Evolutionary conservation across 1,140 invertebrate species (phyloP).

Genomic region (Teleopsis dalmanni): DNA sequence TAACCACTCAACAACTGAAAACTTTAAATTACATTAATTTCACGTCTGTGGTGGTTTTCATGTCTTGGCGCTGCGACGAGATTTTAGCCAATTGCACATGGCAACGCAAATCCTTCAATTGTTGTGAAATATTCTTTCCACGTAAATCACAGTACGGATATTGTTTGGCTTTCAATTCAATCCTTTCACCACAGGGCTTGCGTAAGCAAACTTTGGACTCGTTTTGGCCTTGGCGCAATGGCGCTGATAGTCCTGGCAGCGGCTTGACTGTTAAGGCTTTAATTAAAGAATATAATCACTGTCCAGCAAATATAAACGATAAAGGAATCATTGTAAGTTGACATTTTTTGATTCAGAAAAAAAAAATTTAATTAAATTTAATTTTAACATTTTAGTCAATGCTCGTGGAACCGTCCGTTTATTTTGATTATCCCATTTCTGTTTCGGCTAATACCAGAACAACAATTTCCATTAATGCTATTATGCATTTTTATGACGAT

Average conservation of each 20-base stretch:
- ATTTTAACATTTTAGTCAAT: conserved; percentile 13
- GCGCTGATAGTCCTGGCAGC: conserved; percentile 23
- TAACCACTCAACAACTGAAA: conserved; percentile 21
- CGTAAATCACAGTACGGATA: conserved; percentile 48
- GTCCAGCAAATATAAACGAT: conserved; percentile 16
- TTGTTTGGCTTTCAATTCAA: conserved; percentile 51
- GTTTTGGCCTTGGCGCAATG: conserved; percentile 29
- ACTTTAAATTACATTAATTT: conserved; percentile 29
- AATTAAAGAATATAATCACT: conserved; percentile 21
- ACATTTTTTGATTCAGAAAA: background rate
- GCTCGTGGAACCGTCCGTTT: conserved; percentile 29
- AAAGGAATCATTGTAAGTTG: conserved; percentile 25
- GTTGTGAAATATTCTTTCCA: conserved; percentile 35
- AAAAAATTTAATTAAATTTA: background rate
- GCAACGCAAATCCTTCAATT: conserved; percentile 22
- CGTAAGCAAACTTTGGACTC: conserved; percentile 26
- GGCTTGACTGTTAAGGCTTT: conserved; percentile 22
- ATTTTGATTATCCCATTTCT: conserved; percentile 25
- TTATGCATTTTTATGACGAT: conserved; percentile 33
- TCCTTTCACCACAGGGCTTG: conserved; percentile 35
- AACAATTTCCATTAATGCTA: conserved; percentile 24
- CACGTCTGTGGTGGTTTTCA: conserved; percentile 27
- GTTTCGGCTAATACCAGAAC: conserved; percentile 27
- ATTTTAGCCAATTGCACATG: conserved; percentile 29
- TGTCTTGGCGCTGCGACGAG: conserved; percentile 37